Percentiles rank a stretch among this genome's conserved stretches.
These are phyloP conservation scores for Cladopsammia gracilis DNA, from an alignment of 64 coral and sea anemone genomes.

Conservation along the genomic window DNA sequence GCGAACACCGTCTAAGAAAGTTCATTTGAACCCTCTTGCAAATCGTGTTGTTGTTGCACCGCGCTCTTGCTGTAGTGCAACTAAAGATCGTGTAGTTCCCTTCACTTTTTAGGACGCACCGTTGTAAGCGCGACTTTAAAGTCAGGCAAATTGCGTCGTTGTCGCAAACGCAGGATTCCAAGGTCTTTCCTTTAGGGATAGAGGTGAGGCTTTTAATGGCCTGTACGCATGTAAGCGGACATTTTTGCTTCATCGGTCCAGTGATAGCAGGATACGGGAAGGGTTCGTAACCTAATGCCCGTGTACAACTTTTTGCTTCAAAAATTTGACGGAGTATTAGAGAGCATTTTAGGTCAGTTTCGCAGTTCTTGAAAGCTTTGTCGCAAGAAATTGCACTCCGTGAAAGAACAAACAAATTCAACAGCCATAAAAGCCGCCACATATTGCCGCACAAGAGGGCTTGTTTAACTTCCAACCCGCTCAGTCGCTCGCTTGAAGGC, in stretches of 20 bases:
- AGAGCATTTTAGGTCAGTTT: neutral
- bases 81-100: conserved; percentile 39
- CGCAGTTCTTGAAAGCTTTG: neutral
- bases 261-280: neutral
- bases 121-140: conserved; percentile 40
- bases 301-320: neutral
- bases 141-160: conserved; percentile 52
- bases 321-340: neutral
- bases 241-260: conserved; percentile 45
- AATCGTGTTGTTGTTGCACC: conserved; percentile 14
- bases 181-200: neutral
- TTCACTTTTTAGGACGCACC: conserved; percentile 22
- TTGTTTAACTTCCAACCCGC: no score
- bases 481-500: neutral
- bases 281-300: conserved; percentile 30
- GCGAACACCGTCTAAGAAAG: conserved; percentile 45
- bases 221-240: conserved; percentile 19
- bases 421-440: conserved; percentile 34
- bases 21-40: conserved; percentile 8
- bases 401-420: conserved; percentile 19
- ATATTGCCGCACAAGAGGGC: neutral
- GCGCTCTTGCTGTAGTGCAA: conserved; percentile 26
- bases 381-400: neutral
- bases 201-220: conserved; percentile 62
- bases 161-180: conserved; percentile 50